Conservation (phyloP, 1,140 invertebrate genomes). For the Heliconius melpomene region DNA sequence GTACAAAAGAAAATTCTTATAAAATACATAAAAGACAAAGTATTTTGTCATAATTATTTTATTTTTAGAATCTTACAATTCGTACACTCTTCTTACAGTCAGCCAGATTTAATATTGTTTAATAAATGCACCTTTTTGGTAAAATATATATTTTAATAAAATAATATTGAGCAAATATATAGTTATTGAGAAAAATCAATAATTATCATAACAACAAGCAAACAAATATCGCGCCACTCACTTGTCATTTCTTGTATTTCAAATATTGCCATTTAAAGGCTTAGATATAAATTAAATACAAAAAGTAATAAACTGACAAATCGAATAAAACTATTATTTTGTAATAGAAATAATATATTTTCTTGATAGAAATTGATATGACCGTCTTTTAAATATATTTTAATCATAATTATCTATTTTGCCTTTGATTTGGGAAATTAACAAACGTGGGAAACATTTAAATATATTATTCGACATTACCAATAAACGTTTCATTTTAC, state of each 20-base stretch:
- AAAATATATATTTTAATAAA: background rate
- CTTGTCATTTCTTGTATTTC: conserved; percentile 14
- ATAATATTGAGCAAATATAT: conserved; percentile 22
- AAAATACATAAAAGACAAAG: conserved; percentile 22
- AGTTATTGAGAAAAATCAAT: conserved; percentile 46
- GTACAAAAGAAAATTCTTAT: conserved; percentile 21
- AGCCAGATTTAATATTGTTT: conserved; percentile 33
- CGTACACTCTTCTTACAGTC: conserved; percentile 20
- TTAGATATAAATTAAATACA: background rate
- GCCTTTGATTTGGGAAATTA: background rate
- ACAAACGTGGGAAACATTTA: background rate
- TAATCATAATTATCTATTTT: background rate
- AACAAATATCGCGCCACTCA: conserved; percentile 51
- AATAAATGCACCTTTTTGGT: conserved; percentile 18
- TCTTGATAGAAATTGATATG: background rate
- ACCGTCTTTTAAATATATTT: background rate
- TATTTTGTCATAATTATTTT: conserved; percentile 51
- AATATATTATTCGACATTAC: background rate
- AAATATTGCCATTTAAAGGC: background rate
- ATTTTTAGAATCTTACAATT: conserved; percentile 52
- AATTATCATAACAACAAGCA: conserved; percentile 47
- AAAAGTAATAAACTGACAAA: background rate
- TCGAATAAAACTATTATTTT: background rate
- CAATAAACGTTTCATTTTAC: conserved; percentile 20
- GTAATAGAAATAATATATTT: background rate